A percentile compares a stretch with the other conserved stretches of the same genome.
These are phyloP conservation scores for Himantopus leucocephalus DNA, from an alignment of 2,113 vertebrate genomes.

Conservation along the genomic window DNA sequence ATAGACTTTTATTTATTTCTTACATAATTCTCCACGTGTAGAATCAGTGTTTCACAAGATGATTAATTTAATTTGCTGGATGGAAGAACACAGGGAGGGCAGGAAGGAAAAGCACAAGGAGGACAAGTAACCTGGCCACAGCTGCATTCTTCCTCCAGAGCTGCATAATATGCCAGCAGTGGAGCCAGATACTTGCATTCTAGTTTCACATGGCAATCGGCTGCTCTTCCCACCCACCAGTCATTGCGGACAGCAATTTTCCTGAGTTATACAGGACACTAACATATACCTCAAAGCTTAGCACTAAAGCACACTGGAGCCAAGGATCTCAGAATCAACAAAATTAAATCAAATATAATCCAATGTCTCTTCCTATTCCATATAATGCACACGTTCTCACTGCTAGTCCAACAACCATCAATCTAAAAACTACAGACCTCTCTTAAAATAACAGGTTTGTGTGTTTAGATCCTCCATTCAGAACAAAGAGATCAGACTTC, in stretches of 20 bases:
- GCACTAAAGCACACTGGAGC: neutral
- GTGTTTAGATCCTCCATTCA: neutral
- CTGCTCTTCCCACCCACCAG: neutral
- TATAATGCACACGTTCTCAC: neutral
- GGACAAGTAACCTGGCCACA: neutral
- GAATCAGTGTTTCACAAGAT: neutral
- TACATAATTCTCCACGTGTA: neutral
- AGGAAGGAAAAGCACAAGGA: neutral
- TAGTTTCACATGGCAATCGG: neutral
- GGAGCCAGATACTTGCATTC: neutral
- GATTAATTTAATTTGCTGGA: neutral
- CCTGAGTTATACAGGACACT: neutral
- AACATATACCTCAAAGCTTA: neutral
- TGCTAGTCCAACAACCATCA: neutral
- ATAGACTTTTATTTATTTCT: neutral
- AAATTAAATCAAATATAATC: neutral
- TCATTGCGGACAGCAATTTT: neutral
- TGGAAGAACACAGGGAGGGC: neutral
- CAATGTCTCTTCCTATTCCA: neutral
- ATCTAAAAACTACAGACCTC: neutral
- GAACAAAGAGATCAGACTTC: neutral
- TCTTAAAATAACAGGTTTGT: neutral
- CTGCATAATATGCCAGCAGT: neutral
- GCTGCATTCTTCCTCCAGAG: neutral
- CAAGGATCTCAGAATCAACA: neutral